A percentile compares a stretch with the other conserved stretches of the same genome.
These are phyloP conservation scores for Hoplostethus mediterraneus DNA, from an alignment of 2,797 vertebrate species.

Conservation along the genomic window DNA sequence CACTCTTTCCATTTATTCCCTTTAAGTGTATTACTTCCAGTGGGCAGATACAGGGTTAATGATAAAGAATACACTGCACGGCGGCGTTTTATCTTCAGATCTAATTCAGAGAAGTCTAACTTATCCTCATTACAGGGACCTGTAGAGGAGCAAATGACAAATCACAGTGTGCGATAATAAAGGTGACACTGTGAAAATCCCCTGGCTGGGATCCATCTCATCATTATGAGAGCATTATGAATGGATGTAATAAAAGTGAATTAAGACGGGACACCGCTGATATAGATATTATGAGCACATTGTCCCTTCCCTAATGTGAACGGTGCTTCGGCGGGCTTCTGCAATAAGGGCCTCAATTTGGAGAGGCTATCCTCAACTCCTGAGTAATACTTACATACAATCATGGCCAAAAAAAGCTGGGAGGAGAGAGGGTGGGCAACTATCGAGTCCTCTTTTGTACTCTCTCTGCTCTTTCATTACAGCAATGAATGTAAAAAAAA, in stretches of 20 bases:
- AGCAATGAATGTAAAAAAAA: slow-evolving; percentile 77
- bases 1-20: slow-evolving; percentile 49
- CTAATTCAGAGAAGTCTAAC: slow-evolving; percentile 71
- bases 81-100: slow-evolving; percentile 68
- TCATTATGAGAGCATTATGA: slow-evolving; percentile 84
- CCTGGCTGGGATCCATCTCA: slow-evolving; percentile 81
- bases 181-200: slow-evolving; percentile 82
- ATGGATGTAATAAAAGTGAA: slow-evolving; percentile 83
- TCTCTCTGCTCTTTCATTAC: slow-evolving; percentile 78
- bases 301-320: slow-evolving; percentile 74
- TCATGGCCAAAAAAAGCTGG: slow-evolving; percentile 73
- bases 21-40: slow-evolving; percentile 42
- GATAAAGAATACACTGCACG: slow-evolving; percentile 57
- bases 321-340: slow-evolving; percentile 64
- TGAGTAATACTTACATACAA: slow-evolving; percentile 75
- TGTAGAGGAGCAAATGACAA: slow-evolving; percentile 78
- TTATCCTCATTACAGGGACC: slow-evolving; percentile 77
- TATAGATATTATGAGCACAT: slow-evolving; percentile 82
- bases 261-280: slow-evolving; percentile 80
- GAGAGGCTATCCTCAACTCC: slow-evolving; percentile 69
- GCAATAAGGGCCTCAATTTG: slow-evolving; percentile 70
- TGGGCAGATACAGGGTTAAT: slow-evolving; percentile 59
- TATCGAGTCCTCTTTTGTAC: slow-evolving; percentile 76
- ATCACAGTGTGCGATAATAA: slow-evolving; percentile 80
- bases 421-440: slow-evolving; percentile 73